Evolutionary conservation across 2,113 vertebrate genomes (phyloP), one percentile per base, ranked within the genome.

Genomic region (Scartelaos histophorus): DNA sequence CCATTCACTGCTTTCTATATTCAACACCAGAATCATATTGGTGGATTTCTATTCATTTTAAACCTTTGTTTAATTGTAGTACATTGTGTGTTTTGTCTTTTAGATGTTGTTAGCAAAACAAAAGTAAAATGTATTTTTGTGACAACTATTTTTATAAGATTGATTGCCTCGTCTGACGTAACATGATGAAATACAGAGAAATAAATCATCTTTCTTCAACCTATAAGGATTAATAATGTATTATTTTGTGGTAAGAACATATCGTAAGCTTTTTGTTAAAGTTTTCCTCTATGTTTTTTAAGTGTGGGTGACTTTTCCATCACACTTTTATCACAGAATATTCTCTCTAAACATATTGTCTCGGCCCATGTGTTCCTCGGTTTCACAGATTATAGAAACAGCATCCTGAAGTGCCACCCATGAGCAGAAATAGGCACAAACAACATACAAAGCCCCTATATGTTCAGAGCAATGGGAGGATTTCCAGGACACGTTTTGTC

Each of bases 201-300:
- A 22, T 13, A 24, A 1, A 22, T 15, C 22, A 25, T 13, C 22
- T 58, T 58, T 58, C 12, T 58, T 13, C 56, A 15, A 58, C 51
- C 9, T 9, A 29, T 29, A 9, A 54, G 1, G 6, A 53, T 57
- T 24, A 34, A 61, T 17, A 34, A 61, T 19, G 16, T 2, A 43
- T n/a, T 45, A 3, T 13, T 45, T 65, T 65, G 19, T 13, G 34
- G 49, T 12, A 57, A 1, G 13, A 29, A 49, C 46, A 67, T 25
- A 34, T 49, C 9, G 29, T 21, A 34, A 47, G 61, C 78, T 84
- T 75, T 71, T 76, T 60, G 84, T 56, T 13, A 66, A 43, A 16
- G 10, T 58, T 84, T 45, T 15, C 53, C 24, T 10, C 38, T 10
- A 19, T 29, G 15, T 57, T 65, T 57, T 69, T 22, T 0, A 16